Base-by-base conservation (phyloP, 35 echinoderm and acorn worm species). In the Chiridota heheva region DNA sequence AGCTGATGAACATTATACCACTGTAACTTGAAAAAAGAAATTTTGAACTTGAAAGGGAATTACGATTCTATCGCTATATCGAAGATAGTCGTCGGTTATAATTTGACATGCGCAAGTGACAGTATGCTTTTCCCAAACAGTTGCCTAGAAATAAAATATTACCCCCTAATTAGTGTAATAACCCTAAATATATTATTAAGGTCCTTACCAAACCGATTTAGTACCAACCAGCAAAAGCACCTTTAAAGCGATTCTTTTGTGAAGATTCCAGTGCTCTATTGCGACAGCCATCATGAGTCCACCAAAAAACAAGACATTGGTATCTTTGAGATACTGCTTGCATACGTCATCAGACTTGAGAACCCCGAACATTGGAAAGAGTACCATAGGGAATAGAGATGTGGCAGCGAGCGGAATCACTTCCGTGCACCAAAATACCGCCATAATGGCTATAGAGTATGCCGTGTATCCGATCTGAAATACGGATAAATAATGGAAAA, bases 341-440 rank as follows among this genome's bases (percentile, higher is more conserved):
- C 84, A 87, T 1, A 91, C 88, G 15, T 57, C 72, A 36, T 85
- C 86, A 2, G 88, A 83, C 3, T 69, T 41, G 17, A 88, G 42
- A 15, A 97, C 72, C 15, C 94, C 94, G 41, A 97, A 91, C 29
- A 91, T 4, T 0, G 94, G 94, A 61, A 97, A 97, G 2, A 97
- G 58, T 5, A 97, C 72, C 41, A 97, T 87, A 1, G 94, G 94
- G 3, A 97, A 44, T n/a, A 91, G 73, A 4, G 94, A 75, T 2
- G 94, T 98, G 2, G 85, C 89, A 16, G 95, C 95, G 15, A 98
- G 56, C 2, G 95, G 89, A 1, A 98, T 84, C 1, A 81, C 55
- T 29, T 98, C 95, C 18, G 84, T 83, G 47, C 79, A 80, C 95
- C 95, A 98, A 40, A 76, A 98, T 0, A 91, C 5, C 3, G 84